Evolutionary conservation across 2,797 vertebrate species (phyloP), one percentile per base, ranked within the genome.

Genomic region (Etheostoma nigrum): DNA sequence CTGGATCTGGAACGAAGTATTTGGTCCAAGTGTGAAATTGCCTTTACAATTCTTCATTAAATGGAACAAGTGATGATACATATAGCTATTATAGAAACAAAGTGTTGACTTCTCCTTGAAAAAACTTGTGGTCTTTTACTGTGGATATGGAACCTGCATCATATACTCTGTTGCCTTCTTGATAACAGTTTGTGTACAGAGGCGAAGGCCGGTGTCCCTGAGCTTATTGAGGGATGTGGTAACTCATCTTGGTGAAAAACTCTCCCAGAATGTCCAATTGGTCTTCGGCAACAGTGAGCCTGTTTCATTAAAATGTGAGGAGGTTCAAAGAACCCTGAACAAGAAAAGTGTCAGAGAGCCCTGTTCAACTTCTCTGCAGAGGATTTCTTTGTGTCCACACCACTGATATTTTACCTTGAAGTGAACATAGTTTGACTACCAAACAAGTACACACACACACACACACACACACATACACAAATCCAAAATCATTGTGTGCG

Each of bases 401-500:
- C 55, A 27, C n/a, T 44, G 52, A 55, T 66, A 40, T 25, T 84
- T 74, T 74, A 76, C 57, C 44, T 81, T 68, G 64, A 72, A 40
- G 21, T 45, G 19, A 58, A 73, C 57, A 19, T 69, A 62, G 70
- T 79, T 75, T 66, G 58, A 77, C 49, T 53, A 19, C 66, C 42
- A 66, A 79, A 23, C 13, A 72, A 66, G 48, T 40, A 25, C 19
- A 59, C 33, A 54, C 33, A 57, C 27, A 60, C 27, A 68, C 51
- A 68, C 59, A 25, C n/a, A 52, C 21, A 74, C 33, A 53, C 45
- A 71, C 36, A 57, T 4, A 61, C 49, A 69, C 68, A 72, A 12
- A 45, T 70, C 47, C 1, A 5, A 63, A 57, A 57, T 61, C 61
- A 1, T 25, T 77, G 84, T 82, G 82, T 89, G 89, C 5, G 83